Base-by-base conservation (phyloP, 2,888 invertebrate genomes). In the Dasypogon diadema region DNA sequence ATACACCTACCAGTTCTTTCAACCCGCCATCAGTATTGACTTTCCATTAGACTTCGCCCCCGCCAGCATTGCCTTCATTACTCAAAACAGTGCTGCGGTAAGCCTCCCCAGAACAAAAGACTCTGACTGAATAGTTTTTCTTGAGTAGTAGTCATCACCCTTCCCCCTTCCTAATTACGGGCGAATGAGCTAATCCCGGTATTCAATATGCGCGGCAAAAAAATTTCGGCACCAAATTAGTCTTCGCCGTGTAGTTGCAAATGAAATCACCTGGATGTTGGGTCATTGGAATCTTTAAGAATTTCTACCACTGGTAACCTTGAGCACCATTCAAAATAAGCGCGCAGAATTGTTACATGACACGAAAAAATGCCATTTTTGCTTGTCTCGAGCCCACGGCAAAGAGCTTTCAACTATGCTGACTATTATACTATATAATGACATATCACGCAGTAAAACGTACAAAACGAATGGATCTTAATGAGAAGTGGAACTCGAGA, bases 231-330 rank as follows among this genome's bases (percentile, higher is more conserved):
- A 60, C 60, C 60, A 60, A 60, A 60, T 34, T 37, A 60, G 60
- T 37, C 37, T 60, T 60, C 60, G 16, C 37, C 21, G 37, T 60
- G 42, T 60, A 21, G 21, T 30, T 60, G 42, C 60, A 60, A 60
- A 60, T 60, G 60, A 42, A 60, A 60, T 60, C 60, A 60, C 37
- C 60, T 60, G 60, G 42, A 60, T 18, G 34, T 10, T 60, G 37
- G 60, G 60, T 60, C 60, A 60, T 26, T 60, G 60, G 34, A 37
- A 37, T 60, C 60, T 60, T 21, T 18, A 10, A 37, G 37, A 60
- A 60, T 10, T 60, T 60, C 21, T 60, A 21, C 18, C 60, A n/a
- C 18, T 60, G n/a, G 37, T 60, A 60, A 60, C 60, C 60, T 60
- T 60, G 60, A 37, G 60, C 16, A 21, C 8, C 37, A 26, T 60